A percentile compares a stretch with the other conserved stretches of the same genome.
Conservation (phyloP, 2,797 vertebrate species). For the Eptatretus atami region DNA sequence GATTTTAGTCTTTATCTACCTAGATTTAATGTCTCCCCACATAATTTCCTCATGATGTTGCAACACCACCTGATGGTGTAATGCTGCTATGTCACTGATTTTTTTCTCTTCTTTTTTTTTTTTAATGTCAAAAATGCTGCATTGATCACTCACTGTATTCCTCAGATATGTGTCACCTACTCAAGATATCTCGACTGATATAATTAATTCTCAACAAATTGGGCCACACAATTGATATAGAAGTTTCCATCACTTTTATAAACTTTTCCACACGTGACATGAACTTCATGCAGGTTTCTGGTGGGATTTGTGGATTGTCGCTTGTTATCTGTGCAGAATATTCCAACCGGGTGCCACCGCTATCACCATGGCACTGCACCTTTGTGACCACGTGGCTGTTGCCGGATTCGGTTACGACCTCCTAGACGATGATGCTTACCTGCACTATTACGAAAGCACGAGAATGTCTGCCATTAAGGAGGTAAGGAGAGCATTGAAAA, state of each 20-base stretch:
- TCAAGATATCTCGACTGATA: no score
- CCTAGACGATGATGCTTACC: slow-evolving; percentile 42
- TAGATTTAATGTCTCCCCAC: neutral
- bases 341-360: slow-evolving; percentile 85
- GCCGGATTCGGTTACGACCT: slow-evolving; percentile 94
- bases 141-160: no score
- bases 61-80: no score
- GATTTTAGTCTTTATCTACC: neutral
- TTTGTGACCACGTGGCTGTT: slow-evolving; percentile 86
- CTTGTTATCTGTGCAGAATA: slow-evolving; percentile 31
- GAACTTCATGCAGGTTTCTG: no score
- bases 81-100: no score
- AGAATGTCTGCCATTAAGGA: slow-evolving; percentile 95
- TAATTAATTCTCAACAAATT: no score
- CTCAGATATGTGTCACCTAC: no score
- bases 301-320: neutral
- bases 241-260: no score
- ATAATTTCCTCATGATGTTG: neutral
- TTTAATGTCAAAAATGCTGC: no score
- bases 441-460: slow-evolving; percentile 82
- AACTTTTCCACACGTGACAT: no score
- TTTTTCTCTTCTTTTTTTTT: no score
- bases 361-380: slow-evolving; percentile 91
- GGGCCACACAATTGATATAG: no score
- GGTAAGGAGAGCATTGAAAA: slow-evolving; percentile 18